phyloP scores from a whole-genome alignment of 2,113 vertebrate genomes.

The Cephalopterus ornatus region DNA sequence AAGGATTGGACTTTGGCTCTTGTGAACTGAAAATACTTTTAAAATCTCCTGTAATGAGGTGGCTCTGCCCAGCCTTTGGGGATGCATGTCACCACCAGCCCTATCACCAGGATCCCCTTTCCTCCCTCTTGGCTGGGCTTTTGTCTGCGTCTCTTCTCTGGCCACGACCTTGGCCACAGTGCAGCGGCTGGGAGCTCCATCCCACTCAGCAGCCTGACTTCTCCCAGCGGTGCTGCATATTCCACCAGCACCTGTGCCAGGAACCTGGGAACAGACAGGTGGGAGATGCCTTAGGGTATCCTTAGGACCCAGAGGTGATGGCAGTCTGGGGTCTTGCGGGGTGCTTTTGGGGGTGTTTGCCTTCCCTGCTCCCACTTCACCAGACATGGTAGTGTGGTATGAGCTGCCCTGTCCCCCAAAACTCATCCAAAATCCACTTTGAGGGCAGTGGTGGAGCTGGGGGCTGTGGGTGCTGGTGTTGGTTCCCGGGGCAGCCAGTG shows the following conservation, averaged over 20 bases:
- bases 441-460: not conserved
- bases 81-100: accelerated
- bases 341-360: not conserved
- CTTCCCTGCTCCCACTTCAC: not conserved
- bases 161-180: accelerated
- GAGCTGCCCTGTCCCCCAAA: not conserved
- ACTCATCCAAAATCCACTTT: not conserved
- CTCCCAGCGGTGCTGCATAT: not conserved
- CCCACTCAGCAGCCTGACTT: accelerated
- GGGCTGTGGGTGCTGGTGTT: not conserved
- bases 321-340: accelerated
- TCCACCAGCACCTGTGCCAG: accelerated
- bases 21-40: not conserved
- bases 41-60: not conserved
- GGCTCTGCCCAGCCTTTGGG: not conserved
- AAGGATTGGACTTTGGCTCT: not conserved
- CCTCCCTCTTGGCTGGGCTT: not conserved
- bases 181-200: accelerated
- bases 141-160: not conserved
- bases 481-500: not conserved
- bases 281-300: not conserved
- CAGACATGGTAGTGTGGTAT: not conserved
- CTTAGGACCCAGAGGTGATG: not conserved
- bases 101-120: not conserved
- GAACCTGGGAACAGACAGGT: not conserved